phyloP scores from a whole-genome alignment of 2,113 vertebrate genomes.

The Pseudonaja textilis region DNA sequence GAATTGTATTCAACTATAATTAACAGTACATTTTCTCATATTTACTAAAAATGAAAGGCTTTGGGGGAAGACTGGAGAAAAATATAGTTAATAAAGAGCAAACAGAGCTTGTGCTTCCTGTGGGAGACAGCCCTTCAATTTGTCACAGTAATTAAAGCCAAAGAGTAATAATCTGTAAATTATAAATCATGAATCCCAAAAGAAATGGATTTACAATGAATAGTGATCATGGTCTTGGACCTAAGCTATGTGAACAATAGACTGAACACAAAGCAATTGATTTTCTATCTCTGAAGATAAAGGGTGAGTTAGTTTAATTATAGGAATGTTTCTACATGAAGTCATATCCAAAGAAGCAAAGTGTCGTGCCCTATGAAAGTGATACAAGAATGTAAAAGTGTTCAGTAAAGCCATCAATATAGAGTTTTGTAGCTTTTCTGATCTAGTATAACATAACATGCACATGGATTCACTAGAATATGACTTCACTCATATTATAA shows the following conservation, averaged over 20 bases:
- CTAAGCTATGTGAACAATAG: background rate
- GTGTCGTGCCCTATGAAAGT: background rate
- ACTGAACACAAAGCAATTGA: background rate
- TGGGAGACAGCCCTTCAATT: constrained; percentile 50
- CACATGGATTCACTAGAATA: background rate
- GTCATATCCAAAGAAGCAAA: background rate
- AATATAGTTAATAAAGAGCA: constrained; percentile 32
- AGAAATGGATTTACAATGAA: constrained; percentile 51
- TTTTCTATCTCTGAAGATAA: constrained; percentile 7
- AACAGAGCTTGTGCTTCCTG: constrained; percentile 25
- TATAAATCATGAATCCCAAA: constrained; percentile 50
- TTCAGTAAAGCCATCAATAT: background rate
- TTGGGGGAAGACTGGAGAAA: constrained; percentile 37
- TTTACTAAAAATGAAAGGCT: constrained; percentile 31
- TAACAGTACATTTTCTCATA: constrained; percentile 10
- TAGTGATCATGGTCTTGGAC: constrained; percentile 17
- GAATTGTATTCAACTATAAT: background rate
- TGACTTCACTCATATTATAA: background rate
- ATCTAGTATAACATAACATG: background rate
- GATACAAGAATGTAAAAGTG: background rate
- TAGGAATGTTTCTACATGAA: background rate
- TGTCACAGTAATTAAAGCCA: constrained; percentile 59
- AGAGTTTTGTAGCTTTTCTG: background rate
- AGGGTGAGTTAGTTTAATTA: background rate
- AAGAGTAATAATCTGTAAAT: constrained; percentile 60